A percentile compares a stretch with the other conserved stretches of the same genome.
Conservation (phyloP, 2,888 invertebrate genomes). For the Aelia acuminata region DNA sequence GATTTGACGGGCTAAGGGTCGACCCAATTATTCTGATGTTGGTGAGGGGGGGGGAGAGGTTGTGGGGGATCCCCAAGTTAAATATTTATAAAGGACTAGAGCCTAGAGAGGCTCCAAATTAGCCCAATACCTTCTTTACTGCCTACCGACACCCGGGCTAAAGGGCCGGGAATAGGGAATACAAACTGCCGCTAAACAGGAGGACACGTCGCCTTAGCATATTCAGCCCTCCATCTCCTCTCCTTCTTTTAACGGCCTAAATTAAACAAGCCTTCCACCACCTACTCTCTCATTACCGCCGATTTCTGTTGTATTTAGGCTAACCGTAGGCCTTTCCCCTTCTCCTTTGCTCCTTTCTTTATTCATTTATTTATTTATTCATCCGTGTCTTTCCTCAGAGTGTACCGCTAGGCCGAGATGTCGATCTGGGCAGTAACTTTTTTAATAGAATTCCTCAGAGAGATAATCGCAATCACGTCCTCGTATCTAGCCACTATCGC, state of each 20-base stretch:
- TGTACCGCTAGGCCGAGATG: conserved; percentile 41
- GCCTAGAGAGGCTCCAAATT: conserved; percentile 44
- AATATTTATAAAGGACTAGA: conserved; percentile 55
- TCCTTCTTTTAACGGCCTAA: conserved; percentile 9
- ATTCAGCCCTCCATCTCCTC: conserved; percentile 32
- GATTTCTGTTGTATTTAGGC: conserved; percentile 38
- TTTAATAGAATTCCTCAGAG: conserved; percentile 34
- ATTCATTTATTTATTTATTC: conserved; percentile 50
- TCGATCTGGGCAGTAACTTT: conserved; percentile 10
- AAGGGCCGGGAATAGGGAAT: conserved; percentile 44
- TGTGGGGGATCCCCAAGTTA: not conserved
- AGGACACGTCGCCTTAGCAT: conserved; percentile 50
- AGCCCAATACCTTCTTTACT: conserved; percentile 58
- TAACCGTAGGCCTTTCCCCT: conserved; percentile 41
- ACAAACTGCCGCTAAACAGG: conserved; percentile 49
- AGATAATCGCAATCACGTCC: conserved; percentile 40
- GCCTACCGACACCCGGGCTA: not conserved
- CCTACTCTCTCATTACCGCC: conserved; percentile 37
- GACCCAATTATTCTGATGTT: conserved; percentile 11
- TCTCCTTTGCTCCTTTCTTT: conserved; percentile 33
- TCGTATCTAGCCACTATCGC: not conserved
- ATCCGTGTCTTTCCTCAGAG: conserved; percentile 31
- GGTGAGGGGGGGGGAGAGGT: not conserved
- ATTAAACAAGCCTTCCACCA: conserved; percentile 15
- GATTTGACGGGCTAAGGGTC: not conserved